Evolutionary conservation across 2,797 vertebrate species (phyloP).

Genomic region (Typhlichthys eigenmanni): DNA sequence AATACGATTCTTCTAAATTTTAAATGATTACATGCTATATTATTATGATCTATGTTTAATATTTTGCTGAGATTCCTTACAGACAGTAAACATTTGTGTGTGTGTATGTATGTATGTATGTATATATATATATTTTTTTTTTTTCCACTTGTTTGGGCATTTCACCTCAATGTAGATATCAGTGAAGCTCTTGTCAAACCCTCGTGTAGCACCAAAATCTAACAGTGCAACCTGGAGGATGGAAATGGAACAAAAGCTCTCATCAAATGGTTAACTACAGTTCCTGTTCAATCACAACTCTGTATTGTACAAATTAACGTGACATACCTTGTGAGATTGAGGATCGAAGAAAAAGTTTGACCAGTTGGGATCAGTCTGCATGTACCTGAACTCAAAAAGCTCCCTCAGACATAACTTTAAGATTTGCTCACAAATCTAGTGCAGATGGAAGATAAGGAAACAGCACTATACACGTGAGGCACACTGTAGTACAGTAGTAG

Average conservation of each 20-base stretch:
- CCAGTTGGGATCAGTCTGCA: conserved; percentile 99
- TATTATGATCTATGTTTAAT: too few species aligned
- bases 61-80: too few species aligned
- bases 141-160: background rate
- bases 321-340: conserved; percentile 84
- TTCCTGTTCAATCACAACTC: background rate
- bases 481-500: background rate
- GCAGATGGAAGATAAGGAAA: background rate
- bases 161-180: conserved; percentile 92
- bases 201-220: conserved; percentile 93
- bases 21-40: too few species aligned
- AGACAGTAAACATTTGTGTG: too few species aligned
- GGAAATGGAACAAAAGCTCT: background rate
- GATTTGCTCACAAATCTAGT: conserved; percentile 90
- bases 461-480: background rate
- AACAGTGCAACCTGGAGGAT: conserved; percentile 85
- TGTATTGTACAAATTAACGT: background rate
- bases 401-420: conserved; percentile 88
- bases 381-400: conserved; percentile 93
- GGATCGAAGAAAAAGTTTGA: conserved; percentile 98
- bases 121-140: too few species aligned
- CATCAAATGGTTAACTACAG: background rate
- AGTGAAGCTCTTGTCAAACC: conserved; percentile 90
- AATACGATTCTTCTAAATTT: too few species aligned
- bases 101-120: too few species aligned